phyloP scores from a whole-genome alignment of 2,797 vertebrate genomes.

The Notamacropus eugenii region DNA sequence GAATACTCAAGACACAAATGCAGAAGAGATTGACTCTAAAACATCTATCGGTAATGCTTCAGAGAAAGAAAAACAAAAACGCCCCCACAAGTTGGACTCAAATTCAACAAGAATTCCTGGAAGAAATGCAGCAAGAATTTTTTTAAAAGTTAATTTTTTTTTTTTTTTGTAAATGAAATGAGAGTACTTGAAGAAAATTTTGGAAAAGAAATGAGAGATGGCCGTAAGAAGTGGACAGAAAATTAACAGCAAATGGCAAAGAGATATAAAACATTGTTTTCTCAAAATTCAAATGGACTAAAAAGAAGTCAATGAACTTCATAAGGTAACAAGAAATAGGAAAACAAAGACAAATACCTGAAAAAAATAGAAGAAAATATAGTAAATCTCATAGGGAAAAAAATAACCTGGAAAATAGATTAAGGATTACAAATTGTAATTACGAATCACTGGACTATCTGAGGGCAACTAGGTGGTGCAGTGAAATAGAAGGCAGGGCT shows the following conservation, averaged over 20 bases:
- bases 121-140: background rate
- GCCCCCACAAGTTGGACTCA: background rate
- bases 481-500: background rate
- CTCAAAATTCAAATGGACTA: no score
- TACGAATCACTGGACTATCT: background rate
- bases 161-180: background rate
- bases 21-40: background rate
- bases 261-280: no score
- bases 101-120: background rate
- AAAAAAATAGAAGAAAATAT: background rate
- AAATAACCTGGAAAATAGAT: background rate
- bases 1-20: background rate
- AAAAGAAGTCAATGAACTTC: no score
- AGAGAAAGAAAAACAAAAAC: background rate
- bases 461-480: background rate
- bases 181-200: background rate
- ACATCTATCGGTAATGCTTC: background rate
- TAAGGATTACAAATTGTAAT: background rate
- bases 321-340: background rate
- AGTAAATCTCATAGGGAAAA: background rate
- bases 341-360: background rate
- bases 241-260: background rate
- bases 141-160: background rate
- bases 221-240: background rate
- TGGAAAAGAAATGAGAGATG: background rate